Conservation (phyloP, 2,797 vertebrate species). For the Phrynocephalus forsythii region DNA sequence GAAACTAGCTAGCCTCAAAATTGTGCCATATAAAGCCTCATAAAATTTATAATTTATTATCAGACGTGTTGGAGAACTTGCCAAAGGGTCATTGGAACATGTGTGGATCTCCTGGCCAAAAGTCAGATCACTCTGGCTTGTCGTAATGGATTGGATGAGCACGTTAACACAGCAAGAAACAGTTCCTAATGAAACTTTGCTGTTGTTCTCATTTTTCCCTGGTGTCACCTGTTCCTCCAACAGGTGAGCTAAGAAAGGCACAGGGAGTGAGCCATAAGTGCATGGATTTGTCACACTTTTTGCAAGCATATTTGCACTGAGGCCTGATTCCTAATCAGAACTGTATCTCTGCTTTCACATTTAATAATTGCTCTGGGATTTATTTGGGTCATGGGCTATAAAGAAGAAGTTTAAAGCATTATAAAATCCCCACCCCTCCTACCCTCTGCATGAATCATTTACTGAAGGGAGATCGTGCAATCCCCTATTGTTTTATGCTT, state of each 20-base stretch:
- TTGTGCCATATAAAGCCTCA: no score
- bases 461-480: not conserved
- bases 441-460: not conserved
- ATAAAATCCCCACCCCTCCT: no score
- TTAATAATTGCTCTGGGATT: not conserved
- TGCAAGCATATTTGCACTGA: not conserved
- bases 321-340: not conserved
- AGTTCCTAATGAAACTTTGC: no score
- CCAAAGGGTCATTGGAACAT: no score
- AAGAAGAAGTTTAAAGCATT: not conserved
- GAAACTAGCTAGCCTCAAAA: no score
- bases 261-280: not conserved
- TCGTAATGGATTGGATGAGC: no score
- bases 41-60: no score
- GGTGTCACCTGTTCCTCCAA: not conserved
- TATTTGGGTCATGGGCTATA: not conserved
- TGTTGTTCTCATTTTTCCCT: no score
- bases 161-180: no score
- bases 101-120: no score
- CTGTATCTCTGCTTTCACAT: not conserved
- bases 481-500: slow-evolving; percentile 16
- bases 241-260: not conserved
- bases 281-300: not conserved
- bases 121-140: no score
- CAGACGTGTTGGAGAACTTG: no score